Evolutionary conservation across 2,113 vertebrate genomes (phyloP), one percentile per base, ranked within the genome.

Genomic region (Phalacrocorax brasilianus): DNA sequence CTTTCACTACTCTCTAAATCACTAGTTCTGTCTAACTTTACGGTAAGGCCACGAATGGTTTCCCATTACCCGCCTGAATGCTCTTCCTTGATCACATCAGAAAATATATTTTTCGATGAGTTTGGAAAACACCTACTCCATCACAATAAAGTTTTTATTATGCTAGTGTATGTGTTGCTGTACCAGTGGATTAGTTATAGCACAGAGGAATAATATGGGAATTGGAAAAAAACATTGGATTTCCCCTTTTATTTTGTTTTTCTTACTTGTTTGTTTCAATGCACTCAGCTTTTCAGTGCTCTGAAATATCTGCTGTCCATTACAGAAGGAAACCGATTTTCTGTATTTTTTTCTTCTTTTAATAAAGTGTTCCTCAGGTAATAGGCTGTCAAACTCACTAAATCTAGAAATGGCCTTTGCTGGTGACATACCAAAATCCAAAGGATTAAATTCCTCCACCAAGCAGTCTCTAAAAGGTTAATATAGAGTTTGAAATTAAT

Each of bases 401-500:
- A 67, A 76, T 85, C 79, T 65, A 78, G 42, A 92, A 82, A 79
- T 30, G 8, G 80, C 35, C 76, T 88, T 89, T 88, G 28, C 72
- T 83, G 53, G 32, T 87, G 28, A 53, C 24, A 19, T 62, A 84
- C 44, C 35, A 89, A 71, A 89, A 89, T 85, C 68, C 56, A 78
- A 79, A 61, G 70, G 93, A 85, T 93, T 91, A 82, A 92, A 75
- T 89, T 91, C n/a, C 42, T 95, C 33, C 85, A 26, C 63, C 42
- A 47, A 32, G 45, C 38, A 73, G 78, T 76, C 55, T 90, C 71
- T 88, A 82, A 90, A 85, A 95, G 80, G 91, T 95, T 92, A 96
- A 91, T 81, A 9, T 47, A 18, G 80, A 92, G 67, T 6, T 89
- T n/a, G 74, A 95, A 97, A 92, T 96, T 85, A 96, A 96, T 96